A percentile compares a stretch with the other conserved stretches of the same genome.
phyloP scores from a whole-genome alignment of 2,113 vertebrate species.

The Paracanthobrama guichenoti region DNA sequence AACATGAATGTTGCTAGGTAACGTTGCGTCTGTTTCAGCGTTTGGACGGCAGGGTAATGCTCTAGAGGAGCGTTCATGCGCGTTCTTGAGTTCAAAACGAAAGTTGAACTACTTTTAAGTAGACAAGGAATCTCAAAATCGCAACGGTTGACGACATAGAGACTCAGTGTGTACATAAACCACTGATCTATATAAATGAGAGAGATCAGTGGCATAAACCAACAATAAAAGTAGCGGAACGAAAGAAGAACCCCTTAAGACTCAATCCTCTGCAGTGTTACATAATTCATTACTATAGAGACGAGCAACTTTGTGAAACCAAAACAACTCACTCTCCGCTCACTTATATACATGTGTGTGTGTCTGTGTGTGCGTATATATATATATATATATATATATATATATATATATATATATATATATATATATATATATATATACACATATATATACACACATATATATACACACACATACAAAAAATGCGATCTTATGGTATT shows the following conservation, averaged over 20 bases:
- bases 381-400: too few relatives aligned
- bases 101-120: constrained; percentile 6
- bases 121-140: neutral
- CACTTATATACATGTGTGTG: neutral
- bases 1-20: neutral
- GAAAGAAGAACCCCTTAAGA: constrained; percentile 30
- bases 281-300: constrained; percentile 69
- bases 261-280: constrained; percentile 72
- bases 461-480: too few relatives aligned
- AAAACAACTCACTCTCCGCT: neutral
- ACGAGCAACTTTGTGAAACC: constrained; percentile 42
- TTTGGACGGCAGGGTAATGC: neutral
- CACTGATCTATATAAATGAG: too few relatives aligned
- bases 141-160: neutral
- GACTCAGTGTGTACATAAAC: neutral
- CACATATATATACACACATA: too few relatives aligned
- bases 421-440: too few relatives aligned
- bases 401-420: too few relatives aligned
- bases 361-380: too few relatives aligned
- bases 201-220: too few relatives aligned
- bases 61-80: neutral
- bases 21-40: neutral
- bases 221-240: neutral
- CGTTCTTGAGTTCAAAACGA: neutral
- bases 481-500: neutral